Conservation (phyloP, 2,888 invertebrate species). For the Pyralis farinalis region DNA sequence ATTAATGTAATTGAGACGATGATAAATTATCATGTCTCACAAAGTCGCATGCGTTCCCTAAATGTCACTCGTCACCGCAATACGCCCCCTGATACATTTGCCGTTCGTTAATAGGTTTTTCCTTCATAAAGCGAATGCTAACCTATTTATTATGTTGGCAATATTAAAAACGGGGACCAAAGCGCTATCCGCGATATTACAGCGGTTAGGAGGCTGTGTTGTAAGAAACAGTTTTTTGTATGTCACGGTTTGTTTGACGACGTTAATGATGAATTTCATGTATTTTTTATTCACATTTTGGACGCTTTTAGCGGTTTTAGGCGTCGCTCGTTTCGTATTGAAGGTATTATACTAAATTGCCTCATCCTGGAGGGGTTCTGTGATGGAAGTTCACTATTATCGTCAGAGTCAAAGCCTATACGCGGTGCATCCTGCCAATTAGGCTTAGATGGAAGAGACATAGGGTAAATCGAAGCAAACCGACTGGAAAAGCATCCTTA, state of each 20-base stretch:
- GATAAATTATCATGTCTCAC: too few relatives aligned
- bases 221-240: slow-evolving; percentile 30
- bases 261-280: slow-evolving; percentile 41
- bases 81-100: slow-evolving; percentile 66
- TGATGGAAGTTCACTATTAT: too few relatives aligned
- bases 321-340: slow-evolving; percentile 4
- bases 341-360: too few relatives aligned
- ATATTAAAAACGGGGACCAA: slow-evolving; percentile 69
- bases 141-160: slow-evolving; percentile 76
- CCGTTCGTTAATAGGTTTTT: slow-evolving; percentile 77
- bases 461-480: too few relatives aligned
- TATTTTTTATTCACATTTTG: slow-evolving; percentile 7
- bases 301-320: slow-evolving; percentile 9
- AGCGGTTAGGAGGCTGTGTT: slow-evolving; percentile 50
- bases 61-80: slow-evolving; percentile 18
- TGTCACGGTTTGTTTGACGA: slow-evolving; percentile 67
- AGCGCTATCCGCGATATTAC: slow-evolving; percentile 49
- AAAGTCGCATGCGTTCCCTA: background rate
- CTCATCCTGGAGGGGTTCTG: too few relatives aligned
- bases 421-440: too few relatives aligned
- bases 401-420: too few relatives aligned
- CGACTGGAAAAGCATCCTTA: too few relatives aligned
- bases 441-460: too few relatives aligned
- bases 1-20: too few relatives aligned
- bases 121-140: slow-evolving; percentile 79